These are phyloP conservation scores for Lepidochitona cinerea DNA, from an alignment of 2,888 invertebrate genomes.

Conservation along the genomic window DNA sequence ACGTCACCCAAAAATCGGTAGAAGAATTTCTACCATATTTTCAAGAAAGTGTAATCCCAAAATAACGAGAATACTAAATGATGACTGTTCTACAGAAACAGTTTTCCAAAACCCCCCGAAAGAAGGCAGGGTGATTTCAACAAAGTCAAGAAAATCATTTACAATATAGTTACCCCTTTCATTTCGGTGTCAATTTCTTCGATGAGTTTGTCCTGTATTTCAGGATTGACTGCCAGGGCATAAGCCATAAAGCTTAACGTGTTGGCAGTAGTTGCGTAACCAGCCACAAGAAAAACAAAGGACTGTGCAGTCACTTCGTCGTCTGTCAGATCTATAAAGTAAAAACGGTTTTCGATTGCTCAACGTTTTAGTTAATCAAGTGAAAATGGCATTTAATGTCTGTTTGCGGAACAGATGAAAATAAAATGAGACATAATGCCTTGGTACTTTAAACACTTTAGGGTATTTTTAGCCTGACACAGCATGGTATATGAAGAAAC, in stretches of 20 bases:
- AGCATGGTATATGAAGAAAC: too few relatives aligned
- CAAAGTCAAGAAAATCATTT: background rate
- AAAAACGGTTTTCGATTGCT: background rate
- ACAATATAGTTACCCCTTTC: conserved; percentile 20
- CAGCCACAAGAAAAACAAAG: conserved; percentile 50
- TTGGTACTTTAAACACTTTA: too few relatives aligned
- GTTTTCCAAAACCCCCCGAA: too few relatives aligned
- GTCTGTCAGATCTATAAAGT: conserved; percentile 36
- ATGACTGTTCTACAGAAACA: too few relatives aligned
- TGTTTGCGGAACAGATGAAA: background rate
- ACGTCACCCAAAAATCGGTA: too few relatives aligned
- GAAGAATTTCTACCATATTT: too few relatives aligned
- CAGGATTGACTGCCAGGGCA: conserved; percentile 38
- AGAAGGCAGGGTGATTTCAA: too few relatives aligned
- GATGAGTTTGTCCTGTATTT: conserved; percentile 43
- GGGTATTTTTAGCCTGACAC: too few relatives aligned
- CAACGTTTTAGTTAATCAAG: background rate
- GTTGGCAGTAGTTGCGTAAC: conserved; percentile 52
- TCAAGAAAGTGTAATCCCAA: too few relatives aligned
- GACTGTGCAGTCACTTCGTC: conserved; percentile 47
- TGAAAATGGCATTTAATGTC: background rate
- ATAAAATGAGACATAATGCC: background rate
- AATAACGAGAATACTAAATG: too few relatives aligned
- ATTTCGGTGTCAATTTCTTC: conserved; percentile 28
- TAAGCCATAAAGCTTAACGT: conserved; percentile 41